phyloP scores from a whole-genome alignment of 1,140 invertebrate genomes.

The Fopius arisanus region DNA sequence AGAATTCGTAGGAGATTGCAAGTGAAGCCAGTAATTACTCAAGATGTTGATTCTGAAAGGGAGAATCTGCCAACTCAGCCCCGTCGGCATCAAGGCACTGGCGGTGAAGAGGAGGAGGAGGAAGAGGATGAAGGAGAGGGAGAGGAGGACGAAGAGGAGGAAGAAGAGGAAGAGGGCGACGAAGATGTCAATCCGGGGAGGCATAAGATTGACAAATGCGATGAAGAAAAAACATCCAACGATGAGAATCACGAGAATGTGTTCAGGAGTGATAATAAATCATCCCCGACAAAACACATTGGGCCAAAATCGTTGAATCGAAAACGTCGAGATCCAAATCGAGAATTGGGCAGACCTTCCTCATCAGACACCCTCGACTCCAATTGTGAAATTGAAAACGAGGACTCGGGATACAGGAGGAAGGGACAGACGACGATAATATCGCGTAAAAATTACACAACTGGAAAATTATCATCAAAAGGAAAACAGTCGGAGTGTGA shows the following conservation, averaged over 20 bases:
- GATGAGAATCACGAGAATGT: slow-evolving; percentile 48
- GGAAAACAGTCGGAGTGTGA: slow-evolving; percentile 8
- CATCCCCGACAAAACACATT: slow-evolving; percentile 25
- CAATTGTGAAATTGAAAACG: slow-evolving; percentile 47
- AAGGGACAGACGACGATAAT: slow-evolving; percentile 38
- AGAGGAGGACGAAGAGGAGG: slow-evolving; percentile 11
- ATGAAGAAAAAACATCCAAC: slow-evolving; percentile 28
- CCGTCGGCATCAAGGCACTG: slow-evolving; percentile 25
- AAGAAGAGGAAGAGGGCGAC: slow-evolving; percentile 6
- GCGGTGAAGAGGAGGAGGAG: slow-evolving; percentile 26
- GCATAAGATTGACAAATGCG: no score
- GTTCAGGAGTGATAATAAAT: slow-evolving; percentile 39
- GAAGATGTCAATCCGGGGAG: not conserved
- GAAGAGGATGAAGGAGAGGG: slow-evolving; percentile 35
- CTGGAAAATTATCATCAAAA: slow-evolving; percentile 35
- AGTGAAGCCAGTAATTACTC: slow-evolving; percentile 34
- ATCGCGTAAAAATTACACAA: slow-evolving; percentile 44
- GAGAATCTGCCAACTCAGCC: slow-evolving; percentile 27
- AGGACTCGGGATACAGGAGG: slow-evolving; percentile 42
- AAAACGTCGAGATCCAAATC: slow-evolving; percentile 33
- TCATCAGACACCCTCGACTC: slow-evolving; percentile 40
- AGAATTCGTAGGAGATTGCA: slow-evolving; percentile 58
- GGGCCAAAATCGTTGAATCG: slow-evolving; percentile 26
- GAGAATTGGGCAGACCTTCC: not conserved
- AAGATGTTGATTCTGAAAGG: slow-evolving; percentile 22